These are phyloP conservation scores for Pseudococcus viburni DNA, from an alignment of 2,888 invertebrate species.

Conservation along the genomic window DNA sequence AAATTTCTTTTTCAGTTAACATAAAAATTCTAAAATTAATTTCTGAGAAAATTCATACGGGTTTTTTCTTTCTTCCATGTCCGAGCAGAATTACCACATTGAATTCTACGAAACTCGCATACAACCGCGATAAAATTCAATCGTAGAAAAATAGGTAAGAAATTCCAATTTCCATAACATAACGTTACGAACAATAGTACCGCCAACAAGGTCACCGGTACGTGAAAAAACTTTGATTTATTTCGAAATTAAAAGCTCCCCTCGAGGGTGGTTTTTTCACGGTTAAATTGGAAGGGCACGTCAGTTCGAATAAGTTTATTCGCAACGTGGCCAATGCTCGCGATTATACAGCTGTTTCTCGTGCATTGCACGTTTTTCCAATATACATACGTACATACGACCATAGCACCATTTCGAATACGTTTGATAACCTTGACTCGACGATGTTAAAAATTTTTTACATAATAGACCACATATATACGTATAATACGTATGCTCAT, in stretches of 20 bases:
- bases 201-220: background rate
- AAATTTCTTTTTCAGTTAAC: background rate
- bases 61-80: background rate
- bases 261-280: conserved; percentile 28
- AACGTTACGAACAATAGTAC: conserved; percentile 4
- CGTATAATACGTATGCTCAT: background rate
- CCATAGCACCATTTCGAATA: background rate
- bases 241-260: conserved; percentile 34
- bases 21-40: background rate
- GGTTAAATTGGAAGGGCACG: conserved; percentile 33
- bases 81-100: background rate
- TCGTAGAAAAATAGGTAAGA: conserved; percentile 11
- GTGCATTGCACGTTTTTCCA: conserved; percentile 25
- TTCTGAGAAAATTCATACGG: background rate
- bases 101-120: background rate
- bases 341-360: conserved; percentile 12
- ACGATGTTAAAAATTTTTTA: background rate
- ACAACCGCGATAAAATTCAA: background rate
- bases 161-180: conserved; percentile 8
- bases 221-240: conserved; percentile 26
- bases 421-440: conserved; percentile 19
- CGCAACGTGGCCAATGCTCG: background rate
- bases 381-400: background rate
- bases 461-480: conserved; percentile 13
- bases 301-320: conserved; percentile 30